These are phyloP conservation scores for Oegoconia quadripuncta DNA, from an alignment of 2,888 invertebrate species.

Conservation along the genomic window DNA sequence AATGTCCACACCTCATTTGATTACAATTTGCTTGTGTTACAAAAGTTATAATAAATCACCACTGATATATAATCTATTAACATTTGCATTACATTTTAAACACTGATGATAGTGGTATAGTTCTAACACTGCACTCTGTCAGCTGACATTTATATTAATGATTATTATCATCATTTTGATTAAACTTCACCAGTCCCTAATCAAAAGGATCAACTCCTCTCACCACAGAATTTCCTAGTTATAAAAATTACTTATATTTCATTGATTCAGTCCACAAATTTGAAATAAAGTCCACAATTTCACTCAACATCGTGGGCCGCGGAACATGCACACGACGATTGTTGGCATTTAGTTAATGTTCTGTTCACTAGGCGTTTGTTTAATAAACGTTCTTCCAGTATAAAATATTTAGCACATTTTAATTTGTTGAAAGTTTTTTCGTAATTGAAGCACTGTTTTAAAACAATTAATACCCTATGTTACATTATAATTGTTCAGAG, in stretches of 20 bases:
- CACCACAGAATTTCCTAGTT: conserved; percentile 76
- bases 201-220: conserved; percentile 73
- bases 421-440: conserved; percentile 73
- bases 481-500: conserved; percentile 69
- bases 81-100: conserved; percentile 42
- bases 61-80: conserved; percentile 42
- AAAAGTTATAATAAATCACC: conserved; percentile 64
- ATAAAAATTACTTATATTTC: conserved; percentile 74
- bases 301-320: too few species aligned
- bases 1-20: conserved; percentile 70
- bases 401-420: conserved; percentile 75
- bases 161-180: conserved; percentile 42
- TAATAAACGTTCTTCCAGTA: conserved; percentile 73
- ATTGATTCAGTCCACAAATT: conserved; percentile 76
- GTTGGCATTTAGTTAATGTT: conserved; percentile 63
- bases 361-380: conserved; percentile 75
- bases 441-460: conserved; percentile 73
- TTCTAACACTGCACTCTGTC: conserved; percentile 56
- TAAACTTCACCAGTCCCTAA: conserved; percentile 61
- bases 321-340: conserved; percentile 53
- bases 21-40: conserved; percentile 65
- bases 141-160: conserved; percentile 41
- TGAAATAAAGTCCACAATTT: conserved; percentile 76
- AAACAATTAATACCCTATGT: conserved; percentile 72
- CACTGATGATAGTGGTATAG: conserved; percentile 48